Evolutionary conservation across 30 jellyfish, hydroid and myxozoan genomes (phyloP).

Genomic region (Turritopsis rubra): DNA sequence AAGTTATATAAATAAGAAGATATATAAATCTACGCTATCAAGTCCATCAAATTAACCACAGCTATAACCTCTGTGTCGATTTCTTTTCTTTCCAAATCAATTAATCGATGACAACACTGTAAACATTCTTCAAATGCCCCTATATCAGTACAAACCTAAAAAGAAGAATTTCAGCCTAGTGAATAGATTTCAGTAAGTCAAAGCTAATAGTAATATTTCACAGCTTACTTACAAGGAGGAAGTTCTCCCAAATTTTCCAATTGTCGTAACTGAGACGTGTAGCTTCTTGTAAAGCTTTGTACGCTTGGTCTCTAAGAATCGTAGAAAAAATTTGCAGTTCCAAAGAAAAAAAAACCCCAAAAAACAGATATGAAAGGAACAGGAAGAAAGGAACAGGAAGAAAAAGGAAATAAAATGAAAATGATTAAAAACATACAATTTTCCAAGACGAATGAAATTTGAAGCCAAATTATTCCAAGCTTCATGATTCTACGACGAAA

Average conservation of each 20-base stretch:
- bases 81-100: constrained; percentile 64
- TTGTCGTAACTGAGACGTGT: constrained; percentile 54
- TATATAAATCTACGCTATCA: neutral
- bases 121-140: constrained; percentile 74
- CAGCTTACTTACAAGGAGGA: constrained; percentile 42
- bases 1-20: too few relatives aligned
- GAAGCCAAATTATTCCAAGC: constrained; percentile 87
- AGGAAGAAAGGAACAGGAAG: neutral
- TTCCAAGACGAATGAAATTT: constrained; percentile 46
- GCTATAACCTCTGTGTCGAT: constrained; percentile 69
- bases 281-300: constrained; percentile 81
- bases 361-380: neutral
- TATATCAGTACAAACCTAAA: constrained; percentile 67
- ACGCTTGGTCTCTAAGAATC: constrained; percentile 23
- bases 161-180: neutral
- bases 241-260: constrained; percentile 94
- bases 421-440: constrained; percentile 37
- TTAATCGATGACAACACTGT: constrained; percentile 43
- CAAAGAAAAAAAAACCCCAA: neutral
- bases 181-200: neutral
- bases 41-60: neutral
- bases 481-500: constrained; percentile 51
- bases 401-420: neutral
- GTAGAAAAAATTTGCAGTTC: neutral
- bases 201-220: neutral